phyloP scores from a whole-genome alignment of 2,113 vertebrate genomes.

The Acrocephalus arundinaceus region DNA sequence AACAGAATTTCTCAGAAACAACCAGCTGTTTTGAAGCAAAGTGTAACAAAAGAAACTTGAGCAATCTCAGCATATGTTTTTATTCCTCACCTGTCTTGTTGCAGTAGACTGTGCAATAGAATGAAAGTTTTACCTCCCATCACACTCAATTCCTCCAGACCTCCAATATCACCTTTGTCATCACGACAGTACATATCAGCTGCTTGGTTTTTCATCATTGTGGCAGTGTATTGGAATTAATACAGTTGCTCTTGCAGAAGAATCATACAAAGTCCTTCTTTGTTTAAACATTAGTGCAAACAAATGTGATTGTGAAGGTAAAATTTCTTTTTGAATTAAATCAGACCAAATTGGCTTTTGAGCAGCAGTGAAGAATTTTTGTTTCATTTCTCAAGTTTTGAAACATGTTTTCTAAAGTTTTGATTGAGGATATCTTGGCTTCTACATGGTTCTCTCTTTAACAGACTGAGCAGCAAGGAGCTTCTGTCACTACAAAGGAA shows the following conservation, averaged over 20 bases:
- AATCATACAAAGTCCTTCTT: not conserved
- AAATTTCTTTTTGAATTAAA: not conserved
- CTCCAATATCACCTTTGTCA: not conserved
- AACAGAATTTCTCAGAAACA: not conserved
- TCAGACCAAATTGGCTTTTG: not conserved
- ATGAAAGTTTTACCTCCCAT: not conserved
- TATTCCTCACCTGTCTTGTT: not conserved
- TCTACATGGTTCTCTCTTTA: not conserved
- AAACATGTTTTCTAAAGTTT: not conserved
- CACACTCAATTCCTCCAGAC: not conserved
- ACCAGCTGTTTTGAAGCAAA: not conserved
- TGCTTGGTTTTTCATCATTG: not conserved
- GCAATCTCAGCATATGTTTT: not conserved
- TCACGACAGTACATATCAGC: not conserved
- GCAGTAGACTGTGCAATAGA: not conserved
- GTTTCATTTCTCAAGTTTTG: not conserved
- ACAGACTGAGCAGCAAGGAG: not conserved
- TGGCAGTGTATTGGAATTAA: not conserved
- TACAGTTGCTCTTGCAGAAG: not conserved
- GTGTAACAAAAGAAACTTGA: not conserved
- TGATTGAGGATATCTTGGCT: not conserved
- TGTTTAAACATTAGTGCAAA: not conserved
- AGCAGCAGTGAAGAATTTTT: not conserved
- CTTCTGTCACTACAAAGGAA: slow-evolving; percentile 20
- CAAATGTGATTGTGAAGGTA: not conserved